Evolutionary conservation across 2,113 vertebrate genomes (phyloP).

Genomic region (Calyptomena viridis): DNA sequence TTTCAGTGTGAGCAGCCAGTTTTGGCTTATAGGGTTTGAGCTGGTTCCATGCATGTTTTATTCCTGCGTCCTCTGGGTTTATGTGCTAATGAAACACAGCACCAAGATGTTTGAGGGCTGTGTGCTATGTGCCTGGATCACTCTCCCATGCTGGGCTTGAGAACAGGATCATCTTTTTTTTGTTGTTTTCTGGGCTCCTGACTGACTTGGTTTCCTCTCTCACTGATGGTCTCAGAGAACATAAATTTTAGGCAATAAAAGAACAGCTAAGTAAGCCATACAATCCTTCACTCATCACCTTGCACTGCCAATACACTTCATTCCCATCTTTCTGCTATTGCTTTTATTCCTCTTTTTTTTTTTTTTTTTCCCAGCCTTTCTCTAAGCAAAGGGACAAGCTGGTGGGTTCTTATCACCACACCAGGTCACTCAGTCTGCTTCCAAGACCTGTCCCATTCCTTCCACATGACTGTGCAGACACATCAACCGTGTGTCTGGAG

Average conservation of each 20-base stretch:
- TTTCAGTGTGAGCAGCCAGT: not conserved
- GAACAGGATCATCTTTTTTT: not conserved
- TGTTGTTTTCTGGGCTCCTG: not conserved
- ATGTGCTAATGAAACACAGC: constrained; percentile 49
- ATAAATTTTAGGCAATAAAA: constrained; percentile 27
- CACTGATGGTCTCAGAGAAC: not conserved
- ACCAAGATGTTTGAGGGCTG: not conserved
- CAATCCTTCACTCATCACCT: constrained; percentile 28
- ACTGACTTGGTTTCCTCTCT: not conserved
- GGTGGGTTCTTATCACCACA: not conserved
- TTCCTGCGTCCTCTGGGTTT: not conserved
- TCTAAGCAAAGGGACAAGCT: not conserved
- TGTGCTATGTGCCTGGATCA: not conserved
- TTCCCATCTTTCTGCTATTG: not conserved
- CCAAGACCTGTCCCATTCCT: not conserved
- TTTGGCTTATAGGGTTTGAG: not conserved
- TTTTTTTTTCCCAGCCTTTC: not conserved
- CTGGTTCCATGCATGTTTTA: not conserved
- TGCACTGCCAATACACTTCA: not conserved
- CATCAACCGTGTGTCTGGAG: not conserved
- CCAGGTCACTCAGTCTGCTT: not conserved
- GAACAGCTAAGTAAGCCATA: not conserved
- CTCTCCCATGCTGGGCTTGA: constrained; percentile 14
- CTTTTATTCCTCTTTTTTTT: not conserved
- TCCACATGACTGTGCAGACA: not conserved